Conservation (phyloP, 2,888 invertebrate genomes). For the Agrotis puta region DNA sequence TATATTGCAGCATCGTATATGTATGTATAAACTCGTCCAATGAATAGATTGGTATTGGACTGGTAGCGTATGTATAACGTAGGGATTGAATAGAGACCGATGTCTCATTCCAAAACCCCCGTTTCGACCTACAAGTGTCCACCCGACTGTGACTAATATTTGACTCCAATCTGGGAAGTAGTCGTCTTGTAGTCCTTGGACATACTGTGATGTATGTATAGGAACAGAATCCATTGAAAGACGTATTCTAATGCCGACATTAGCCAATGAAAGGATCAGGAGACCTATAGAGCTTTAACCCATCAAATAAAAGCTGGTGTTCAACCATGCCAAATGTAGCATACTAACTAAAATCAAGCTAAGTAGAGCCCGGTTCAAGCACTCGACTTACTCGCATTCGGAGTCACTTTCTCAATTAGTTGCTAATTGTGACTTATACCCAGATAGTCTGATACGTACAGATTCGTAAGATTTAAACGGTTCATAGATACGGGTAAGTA, state of each 20-base stretch:
- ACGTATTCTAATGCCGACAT: background rate
- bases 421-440: conserved; percentile 20
- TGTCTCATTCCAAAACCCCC: background rate
- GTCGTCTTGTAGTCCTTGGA: background rate
- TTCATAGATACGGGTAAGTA: background rate
- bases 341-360: no score
- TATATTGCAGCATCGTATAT: background rate
- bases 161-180: background rate
- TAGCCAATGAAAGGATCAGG: no score
- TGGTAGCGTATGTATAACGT: conserved; percentile 2
- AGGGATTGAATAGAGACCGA: conserved; percentile 10
- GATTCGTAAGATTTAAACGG: background rate
- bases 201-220: background rate
- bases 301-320: no score
- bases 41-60: conserved; percentile 13
- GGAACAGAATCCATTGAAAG: background rate
- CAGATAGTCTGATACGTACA: background rate
- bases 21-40: background rate
- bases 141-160: background rate
- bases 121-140: background rate
- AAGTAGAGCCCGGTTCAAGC: background rate
- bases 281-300: no score
- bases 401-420: conserved; percentile 12
- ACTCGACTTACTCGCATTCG: conserved; percentile 3
- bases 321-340: no score